phyloP scores from a whole-genome alignment of 1,140 invertebrate genomes.

The Pogonomyrmex californicus region DNA sequence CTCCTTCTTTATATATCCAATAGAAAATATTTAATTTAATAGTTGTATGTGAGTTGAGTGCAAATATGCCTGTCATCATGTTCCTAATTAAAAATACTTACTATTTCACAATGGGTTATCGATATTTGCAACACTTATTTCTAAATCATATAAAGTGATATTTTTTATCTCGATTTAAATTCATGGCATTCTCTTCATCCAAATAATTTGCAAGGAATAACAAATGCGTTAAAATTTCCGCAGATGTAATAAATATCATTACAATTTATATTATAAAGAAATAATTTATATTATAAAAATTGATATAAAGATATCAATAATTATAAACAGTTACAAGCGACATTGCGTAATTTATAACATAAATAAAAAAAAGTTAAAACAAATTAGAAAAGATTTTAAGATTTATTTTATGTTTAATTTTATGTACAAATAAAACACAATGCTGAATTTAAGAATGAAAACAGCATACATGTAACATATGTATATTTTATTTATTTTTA shows the following conservation, averaged over 20 bases:
- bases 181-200: background rate
- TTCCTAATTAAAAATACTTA: constrained; percentile 35
- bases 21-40: constrained; percentile 44
- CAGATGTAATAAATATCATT: constrained; percentile 18
- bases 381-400: constrained; percentile 24
- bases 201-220: background rate
- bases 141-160: background rate
- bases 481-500: background rate
- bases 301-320: background rate
- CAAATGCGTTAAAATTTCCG: background rate
- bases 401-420: constrained; percentile 24
- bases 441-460: background rate
- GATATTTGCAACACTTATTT: background rate
- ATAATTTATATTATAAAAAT: background rate
- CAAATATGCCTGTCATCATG: constrained; percentile 1
- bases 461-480: background rate
- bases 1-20: background rate
- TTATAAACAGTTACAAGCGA: constrained; percentile 1
- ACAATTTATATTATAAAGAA: constrained; percentile 27
- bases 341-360: constrained; percentile 18
- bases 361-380: constrained; percentile 29
- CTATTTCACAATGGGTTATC: constrained; percentile 14
- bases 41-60: background rate
- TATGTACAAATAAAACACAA: constrained; percentile 22
- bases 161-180: constrained; percentile 15